Percentiles rank a stretch among this genome's conserved stretches.
Evolutionary conservation across 2,113 vertebrate genomes (phyloP).

Genomic region (Catharus minimus): DNA sequence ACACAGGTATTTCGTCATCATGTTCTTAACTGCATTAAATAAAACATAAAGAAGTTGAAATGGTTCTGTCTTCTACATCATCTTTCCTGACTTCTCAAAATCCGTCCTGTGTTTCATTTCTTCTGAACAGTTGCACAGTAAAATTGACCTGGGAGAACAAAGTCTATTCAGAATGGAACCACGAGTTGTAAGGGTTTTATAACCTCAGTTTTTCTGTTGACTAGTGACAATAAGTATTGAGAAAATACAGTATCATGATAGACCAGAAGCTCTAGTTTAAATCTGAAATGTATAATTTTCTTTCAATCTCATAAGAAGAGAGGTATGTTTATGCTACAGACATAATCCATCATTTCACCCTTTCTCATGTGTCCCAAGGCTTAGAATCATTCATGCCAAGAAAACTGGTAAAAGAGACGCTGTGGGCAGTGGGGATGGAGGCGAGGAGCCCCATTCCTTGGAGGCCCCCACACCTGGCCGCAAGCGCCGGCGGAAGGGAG

Average conservation of each 20-base stretch:
- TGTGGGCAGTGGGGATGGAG: constrained; percentile 59
- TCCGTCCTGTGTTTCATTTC: neutral
- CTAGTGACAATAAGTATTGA: neutral
- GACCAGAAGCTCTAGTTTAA: neutral
- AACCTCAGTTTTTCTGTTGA: neutral
- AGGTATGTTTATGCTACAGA: neutral
- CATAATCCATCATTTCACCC: neutral
- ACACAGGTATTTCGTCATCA: neutral
- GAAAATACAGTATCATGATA: neutral
- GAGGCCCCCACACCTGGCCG: constrained; percentile 75
- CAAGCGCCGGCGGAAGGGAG: constrained; percentile 85
- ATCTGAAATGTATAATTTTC: neutral
- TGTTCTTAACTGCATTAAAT: neutral
- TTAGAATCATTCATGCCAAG: constrained; percentile 89
- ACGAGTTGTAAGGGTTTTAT: neutral
- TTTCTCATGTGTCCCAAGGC: constrained; percentile 72
- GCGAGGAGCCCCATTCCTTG: constrained; percentile 78
- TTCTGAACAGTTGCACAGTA: neutral
- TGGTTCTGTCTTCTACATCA: neutral
- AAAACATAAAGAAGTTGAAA: neutral
- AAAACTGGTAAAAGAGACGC: constrained; percentile 85
- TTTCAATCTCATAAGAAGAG: neutral
- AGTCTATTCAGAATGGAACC: neutral
- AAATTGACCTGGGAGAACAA: neutral
- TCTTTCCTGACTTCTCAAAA: neutral